phyloP scores from a whole-genome alignment of 2,797 vertebrate species.

The Scyliorhinus canicula region DNA sequence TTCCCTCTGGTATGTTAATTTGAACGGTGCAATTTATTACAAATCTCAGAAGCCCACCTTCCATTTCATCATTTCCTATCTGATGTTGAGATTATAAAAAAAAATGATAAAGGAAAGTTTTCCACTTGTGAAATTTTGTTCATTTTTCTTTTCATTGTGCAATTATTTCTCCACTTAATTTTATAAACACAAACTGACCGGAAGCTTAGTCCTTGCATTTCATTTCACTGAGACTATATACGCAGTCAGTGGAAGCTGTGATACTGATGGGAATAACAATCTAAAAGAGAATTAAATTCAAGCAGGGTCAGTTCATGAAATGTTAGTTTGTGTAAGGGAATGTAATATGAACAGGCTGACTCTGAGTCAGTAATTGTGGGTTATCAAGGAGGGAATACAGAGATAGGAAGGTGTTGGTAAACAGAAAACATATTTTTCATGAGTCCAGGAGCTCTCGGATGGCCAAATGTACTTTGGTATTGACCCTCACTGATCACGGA shows the following conservation, averaged over 20 bases:
- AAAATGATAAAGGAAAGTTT: conserved; percentile 65
- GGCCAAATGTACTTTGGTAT: not conserved
- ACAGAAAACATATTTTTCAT: not conserved
- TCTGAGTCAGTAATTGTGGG: not conserved
- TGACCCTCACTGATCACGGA: no score
- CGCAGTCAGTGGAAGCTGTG: not conserved
- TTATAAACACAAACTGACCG: not conserved
- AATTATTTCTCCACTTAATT: not conserved
- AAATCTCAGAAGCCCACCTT: conserved; percentile 65
- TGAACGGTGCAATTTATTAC: conserved; percentile 35
- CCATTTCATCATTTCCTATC: conserved; percentile 59
- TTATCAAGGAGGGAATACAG: not conserved
- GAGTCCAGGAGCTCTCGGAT: not conserved
- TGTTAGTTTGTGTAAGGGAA: not conserved
- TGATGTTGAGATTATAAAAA: conserved; percentile 57
- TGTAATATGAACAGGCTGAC: not conserved
- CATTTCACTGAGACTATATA: not conserved
- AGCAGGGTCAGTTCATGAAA: not conserved
- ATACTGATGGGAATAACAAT: not conserved
- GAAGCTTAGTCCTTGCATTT: not conserved
- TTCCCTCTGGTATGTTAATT: conserved; percentile 26
- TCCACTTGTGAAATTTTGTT: not conserved
- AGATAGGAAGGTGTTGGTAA: not conserved
- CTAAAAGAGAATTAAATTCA: not conserved
- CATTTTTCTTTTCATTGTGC: not conserved